Base-by-base conservation (phyloP, 2,888 invertebrate genomes). In the Dusona sp. region DNA sequence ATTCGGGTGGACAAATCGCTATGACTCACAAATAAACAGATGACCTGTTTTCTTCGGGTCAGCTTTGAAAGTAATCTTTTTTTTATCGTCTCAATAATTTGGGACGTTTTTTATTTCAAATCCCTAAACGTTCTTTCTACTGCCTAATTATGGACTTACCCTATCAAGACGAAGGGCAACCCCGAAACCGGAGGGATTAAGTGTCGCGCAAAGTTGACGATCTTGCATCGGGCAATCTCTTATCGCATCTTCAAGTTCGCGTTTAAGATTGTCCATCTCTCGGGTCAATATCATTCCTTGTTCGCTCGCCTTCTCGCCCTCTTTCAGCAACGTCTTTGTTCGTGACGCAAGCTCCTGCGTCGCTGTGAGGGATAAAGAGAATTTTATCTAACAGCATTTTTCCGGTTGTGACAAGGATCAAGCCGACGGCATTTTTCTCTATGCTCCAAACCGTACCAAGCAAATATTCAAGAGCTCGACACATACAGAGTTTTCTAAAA, bases 171-270 rank as follows among this genome's bases (percentile, higher is more conserved):
- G 95, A 90, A 97, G 95, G 83, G 95, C 95, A 83, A 97, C 95
- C 88, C 96, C 96, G 88, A 97, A 95, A 61, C 97, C 96, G 87
- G 96, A 95, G 78, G 97, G 96, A 92, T 97, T 96, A 88, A 98
- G 95, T 19, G 97, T 97, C 89, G 97, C 97, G 93, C 97, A 98
- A 0, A 98, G 95, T 65, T 97, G 96, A 42, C 96, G 95, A 94
- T 97, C 97, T 90, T 96, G 96, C 73, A 95, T 95, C 73, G 95
- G 95, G 93, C 98, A 98, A 90, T 96, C 96, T 89, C 96, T 96
- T 92, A 96, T 95, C 61, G 96, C 93, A 70, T 94, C 94, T 82
- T 96, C 96, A 77, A 97, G 93, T 89, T 96, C 96, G 25, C 95
- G 94, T 3, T 95, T 94, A 88, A 97, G 94, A 88, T 96, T 96